Percentiles rank a stretch among this genome's conserved stretches.
Evolutionary conservation across 2,888 invertebrate species (phyloP).

Genomic region (Eristalis intricaria): DNA sequence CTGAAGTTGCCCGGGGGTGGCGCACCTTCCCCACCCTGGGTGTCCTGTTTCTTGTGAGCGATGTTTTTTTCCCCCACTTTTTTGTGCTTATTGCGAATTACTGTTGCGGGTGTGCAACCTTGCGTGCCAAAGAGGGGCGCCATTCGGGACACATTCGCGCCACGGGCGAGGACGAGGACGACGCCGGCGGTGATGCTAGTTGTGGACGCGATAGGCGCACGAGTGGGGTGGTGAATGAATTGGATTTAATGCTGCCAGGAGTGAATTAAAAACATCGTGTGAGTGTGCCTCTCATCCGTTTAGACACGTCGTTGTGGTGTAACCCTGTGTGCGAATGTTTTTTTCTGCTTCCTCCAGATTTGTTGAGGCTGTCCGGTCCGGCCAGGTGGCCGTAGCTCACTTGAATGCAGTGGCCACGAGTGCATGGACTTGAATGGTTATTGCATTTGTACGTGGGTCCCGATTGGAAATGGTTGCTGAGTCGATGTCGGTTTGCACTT

Average conservation of each 20-base stretch:
- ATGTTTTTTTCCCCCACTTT: constrained; percentile 4
- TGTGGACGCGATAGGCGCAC: neutral
- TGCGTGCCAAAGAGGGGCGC: constrained; percentile 49
- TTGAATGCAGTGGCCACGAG: neutral
- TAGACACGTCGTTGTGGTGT: constrained; percentile 39
- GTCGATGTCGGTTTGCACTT: neutral
- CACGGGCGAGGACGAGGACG: neutral
- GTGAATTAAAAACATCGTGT: constrained; percentile 30
- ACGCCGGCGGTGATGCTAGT: neutral
- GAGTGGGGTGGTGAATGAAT: constrained; percentile 10
- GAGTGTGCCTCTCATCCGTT: constrained; percentile 38
- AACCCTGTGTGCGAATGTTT: neutral
- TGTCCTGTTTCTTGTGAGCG: neutral
- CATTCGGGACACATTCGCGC: constrained; percentile 34
- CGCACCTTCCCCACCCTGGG: neutral
- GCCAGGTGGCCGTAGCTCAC: constrained; percentile 6
- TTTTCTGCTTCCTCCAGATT: neutral
- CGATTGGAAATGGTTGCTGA: constrained; percentile 26
- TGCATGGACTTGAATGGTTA: constrained; percentile 18
- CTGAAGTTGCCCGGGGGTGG: too few relatives aligned
- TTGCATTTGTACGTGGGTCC: constrained; percentile 25
- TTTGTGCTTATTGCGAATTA: constrained; percentile 39
- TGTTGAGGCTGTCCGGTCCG: neutral
- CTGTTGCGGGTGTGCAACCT: constrained; percentile 48
- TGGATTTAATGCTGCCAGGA: constrained; percentile 46